phyloP scores from a whole-genome alignment of 1,140 invertebrate genomes.

The Danaus melanippus region DNA sequence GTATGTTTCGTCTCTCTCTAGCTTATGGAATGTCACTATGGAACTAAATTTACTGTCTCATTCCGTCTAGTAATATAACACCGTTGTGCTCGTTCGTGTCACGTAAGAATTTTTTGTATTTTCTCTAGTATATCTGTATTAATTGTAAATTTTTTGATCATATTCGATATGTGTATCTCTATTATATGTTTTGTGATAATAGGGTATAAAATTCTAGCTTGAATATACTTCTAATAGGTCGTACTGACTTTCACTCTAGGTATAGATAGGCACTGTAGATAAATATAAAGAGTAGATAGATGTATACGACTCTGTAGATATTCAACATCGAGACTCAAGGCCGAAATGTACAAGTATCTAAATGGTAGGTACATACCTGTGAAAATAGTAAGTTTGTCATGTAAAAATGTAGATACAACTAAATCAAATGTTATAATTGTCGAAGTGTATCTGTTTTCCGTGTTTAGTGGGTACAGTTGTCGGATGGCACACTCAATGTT shows the following conservation, averaged over 20 bases:
- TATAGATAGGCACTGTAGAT: conserved; percentile 65
- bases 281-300: conserved; percentile 60
- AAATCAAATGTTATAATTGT: conserved; percentile 14
- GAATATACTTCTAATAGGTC: conserved; percentile 41
- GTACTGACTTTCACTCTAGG: conserved; percentile 70
- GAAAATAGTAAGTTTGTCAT: conserved; percentile 45
- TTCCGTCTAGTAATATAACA: conserved; percentile 70
- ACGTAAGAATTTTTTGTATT: conserved; percentile 71
- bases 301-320: conserved; percentile 61
- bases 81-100: conserved; percentile 71
- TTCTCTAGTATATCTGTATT: conserved; percentile 52
- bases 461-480: conserved; percentile 23
- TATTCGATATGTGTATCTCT: conserved; percentile 26
- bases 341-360: conserved; percentile 66
- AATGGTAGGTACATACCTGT: conserved; percentile 38
- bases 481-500: conserved; percentile 17
- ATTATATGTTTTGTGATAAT: conserved; percentile 25
- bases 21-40: conserved; percentile 50
- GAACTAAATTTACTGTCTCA: conserved; percentile 56
- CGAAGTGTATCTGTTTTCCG: conserved; percentile 19
- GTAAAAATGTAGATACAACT: conserved; percentile 39
- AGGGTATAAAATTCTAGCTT: conserved; percentile 23
- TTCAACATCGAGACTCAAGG: conserved; percentile 70
- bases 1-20: conserved; percentile 60
- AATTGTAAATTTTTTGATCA: conserved; percentile 35